Percentiles rank a stretch among this genome's conserved stretches.
phyloP scores from a whole-genome alignment of 2,797 vertebrate genomes.

The Parambassis ranga region DNA sequence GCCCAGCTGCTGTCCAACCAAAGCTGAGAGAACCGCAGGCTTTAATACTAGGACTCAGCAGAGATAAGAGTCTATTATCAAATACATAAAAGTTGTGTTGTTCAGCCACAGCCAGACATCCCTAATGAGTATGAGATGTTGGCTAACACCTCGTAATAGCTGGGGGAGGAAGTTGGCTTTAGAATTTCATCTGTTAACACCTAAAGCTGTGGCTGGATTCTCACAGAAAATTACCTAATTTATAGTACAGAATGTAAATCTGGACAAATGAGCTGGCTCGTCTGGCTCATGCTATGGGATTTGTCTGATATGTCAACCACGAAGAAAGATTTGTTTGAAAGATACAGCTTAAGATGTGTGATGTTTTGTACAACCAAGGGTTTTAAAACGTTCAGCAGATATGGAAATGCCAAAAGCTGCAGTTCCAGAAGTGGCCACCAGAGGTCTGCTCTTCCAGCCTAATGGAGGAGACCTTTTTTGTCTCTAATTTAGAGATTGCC shows the following conservation, averaged over 20 bases:
- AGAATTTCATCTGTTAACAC: constrained; percentile 36
- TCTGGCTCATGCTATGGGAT: neutral
- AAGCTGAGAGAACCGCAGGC: constrained; percentile 36
- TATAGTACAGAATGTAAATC: constrained; percentile 17
- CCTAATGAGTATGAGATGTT: constrained; percentile 38
- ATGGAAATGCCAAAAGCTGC: too few relatives aligned
- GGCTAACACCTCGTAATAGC: constrained; percentile 33
- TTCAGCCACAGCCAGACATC: constrained; percentile 10
- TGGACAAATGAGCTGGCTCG: constrained; percentile 23
- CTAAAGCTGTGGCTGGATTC: constrained; percentile 12
- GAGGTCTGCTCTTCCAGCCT: too few relatives aligned
- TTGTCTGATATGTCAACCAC: too few relatives aligned
- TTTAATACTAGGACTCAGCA: constrained; percentile 50
- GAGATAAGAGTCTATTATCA: constrained; percentile 58
- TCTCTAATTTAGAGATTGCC: too few relatives aligned
- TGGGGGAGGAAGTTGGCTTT: constrained; percentile 1
- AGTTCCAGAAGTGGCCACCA: too few relatives aligned
- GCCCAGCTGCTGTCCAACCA: constrained; percentile 62
- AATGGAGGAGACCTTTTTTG: too few relatives aligned
- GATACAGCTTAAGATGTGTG: too few relatives aligned
- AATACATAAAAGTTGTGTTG: constrained; percentile 46
- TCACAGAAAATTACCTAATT: constrained; percentile 20
- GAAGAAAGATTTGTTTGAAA: too few relatives aligned
- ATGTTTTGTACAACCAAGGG: too few relatives aligned
- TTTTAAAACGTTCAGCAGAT: too few relatives aligned